Evolutionary conservation across 2,888 invertebrate genomes (phyloP), one percentile per base, ranked within the genome.

Genomic region (Dicyrtoma fusca): DNA sequence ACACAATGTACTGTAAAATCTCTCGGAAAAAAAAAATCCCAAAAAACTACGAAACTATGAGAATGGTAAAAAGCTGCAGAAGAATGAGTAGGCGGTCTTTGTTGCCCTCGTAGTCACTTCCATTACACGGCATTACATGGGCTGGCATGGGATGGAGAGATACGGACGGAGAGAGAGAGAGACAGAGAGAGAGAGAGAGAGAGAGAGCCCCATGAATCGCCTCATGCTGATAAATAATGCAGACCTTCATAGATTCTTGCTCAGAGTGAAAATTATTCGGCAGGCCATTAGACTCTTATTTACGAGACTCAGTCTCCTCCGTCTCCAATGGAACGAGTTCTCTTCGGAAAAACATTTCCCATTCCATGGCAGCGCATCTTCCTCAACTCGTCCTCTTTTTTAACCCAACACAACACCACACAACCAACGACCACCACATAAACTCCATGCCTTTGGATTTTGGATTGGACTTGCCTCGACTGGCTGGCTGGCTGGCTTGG

Each of bases 191-290:
- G n/a, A n/a, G n/a, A n/a, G n/a, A n/a, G n/a, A n/a, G n/a, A 51
- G 51, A 19, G 6, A 57, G 8, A 68, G 66, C 66, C 55, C 66
- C 66, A 69, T 73, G 73, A 69, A 69, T 73, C 63, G 69, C 73
- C 69, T 73, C 73, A 73, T 47, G 69, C 73, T 73, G 73, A 73
- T 73, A 73, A 73, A 77, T 74, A 75, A 72, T 72, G 72, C 51
- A 63, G 68, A 62, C 72, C 72, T 72, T 62, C 61, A 49, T 68
- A 72, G 74, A 71, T 74, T 74, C 64, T 53, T 65, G 65, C 66
- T 64, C 65, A 45, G 61, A 66, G 71, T 71, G 72, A 74, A 72
- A 74, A 74, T 74, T 74, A 72, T 74, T 74, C 69, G 74, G 72
- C 72, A 74, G 74, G 64, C 74, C 63, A 72, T 74, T 72, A 65